These are phyloP conservation scores for Carassius auratus DNA, from an alignment of 2,113 vertebrate species.

Conservation along the genomic window DNA sequence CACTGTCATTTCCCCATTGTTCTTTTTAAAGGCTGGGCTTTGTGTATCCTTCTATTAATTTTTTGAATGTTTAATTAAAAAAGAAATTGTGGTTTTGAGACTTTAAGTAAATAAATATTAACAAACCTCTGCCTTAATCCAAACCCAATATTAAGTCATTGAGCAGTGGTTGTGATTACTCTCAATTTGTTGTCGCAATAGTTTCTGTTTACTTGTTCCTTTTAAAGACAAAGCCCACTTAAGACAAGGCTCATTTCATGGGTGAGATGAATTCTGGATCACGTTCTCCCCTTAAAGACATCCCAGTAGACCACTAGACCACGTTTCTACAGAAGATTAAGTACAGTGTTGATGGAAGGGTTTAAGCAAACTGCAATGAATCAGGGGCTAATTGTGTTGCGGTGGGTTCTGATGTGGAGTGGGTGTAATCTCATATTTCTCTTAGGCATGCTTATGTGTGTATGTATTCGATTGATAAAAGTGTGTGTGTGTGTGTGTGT, in stretches of 20 bases:
- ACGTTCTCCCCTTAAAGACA: conserved; percentile 3
- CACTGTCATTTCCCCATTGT: not conserved
- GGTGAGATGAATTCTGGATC: not conserved
- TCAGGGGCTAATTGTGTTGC: conserved; percentile 22
- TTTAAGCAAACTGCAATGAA: conserved; percentile 29
- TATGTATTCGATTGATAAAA: not conserved
- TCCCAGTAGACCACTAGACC: conserved; percentile 17
- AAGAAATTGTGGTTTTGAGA: not conserved
- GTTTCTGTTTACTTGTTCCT: not conserved
- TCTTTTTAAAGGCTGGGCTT: not conserved
- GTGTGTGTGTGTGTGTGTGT: not conserved
- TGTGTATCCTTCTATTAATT: no score
- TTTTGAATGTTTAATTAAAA: no score
- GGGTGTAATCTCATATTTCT: not conserved
- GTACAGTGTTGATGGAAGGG: conserved; percentile 27
- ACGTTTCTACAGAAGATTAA: conserved; percentile 4
- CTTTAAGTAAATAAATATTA: conserved; percentile 4
- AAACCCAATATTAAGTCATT: not conserved
- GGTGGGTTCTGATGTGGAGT: conserved; percentile 41
- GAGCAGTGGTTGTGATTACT: not conserved
- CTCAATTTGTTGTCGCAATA: not conserved
- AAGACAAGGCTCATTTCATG: not conserved
- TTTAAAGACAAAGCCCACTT: conserved; percentile 1
- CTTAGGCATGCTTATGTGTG: conserved; percentile 6
- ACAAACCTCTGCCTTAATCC: not conserved